Base-by-base conservation (phyloP, 1,140 invertebrate species). In the Physella acuta region DNA sequence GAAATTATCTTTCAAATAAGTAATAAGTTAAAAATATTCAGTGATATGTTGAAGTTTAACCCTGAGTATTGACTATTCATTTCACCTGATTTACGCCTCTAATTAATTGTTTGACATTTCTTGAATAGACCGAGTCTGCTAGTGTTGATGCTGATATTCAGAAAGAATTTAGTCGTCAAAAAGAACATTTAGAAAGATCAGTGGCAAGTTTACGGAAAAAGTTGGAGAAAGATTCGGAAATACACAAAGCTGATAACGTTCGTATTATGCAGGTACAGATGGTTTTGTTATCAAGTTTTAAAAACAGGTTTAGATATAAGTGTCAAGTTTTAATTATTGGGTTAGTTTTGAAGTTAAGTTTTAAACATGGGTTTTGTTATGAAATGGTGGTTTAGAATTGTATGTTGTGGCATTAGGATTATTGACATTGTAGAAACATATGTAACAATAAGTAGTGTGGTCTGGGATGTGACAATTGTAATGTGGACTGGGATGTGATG, bases 111-210 rank as follows among this genome's bases (percentile, higher is more conserved):
- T 49, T 49, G 44, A 49, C 44, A 20, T 56, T 34, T 28, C 17
- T 20, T 70, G 31, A 59, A 4, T 71, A 85, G 83, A 84, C 80
- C 39, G 83, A 85, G 69, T 81, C 82, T 33, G 84, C 83, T 11
- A 84, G 79, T 72, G 81, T 84, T 16, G 85, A 84, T 76, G 87
- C 89, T 5, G 91, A 93, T 62, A 91, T 91, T 2, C 89, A 91
- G 52, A 89, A 89, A 39, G 92, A 94, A 82, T 92, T 93, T 77
- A 87, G 89, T 64, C 86, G 91, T 17, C 93, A 95, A 80, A 86
- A 92, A 28, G 90, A 91, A 72, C 91, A 94, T 75, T 71, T 85
- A 20, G 93, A 94, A 81, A 88, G 87, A 60, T 91, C 91, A 11
- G 86, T 94, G 8, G 87, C 87, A 0, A 88, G 87, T 0, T 85